Base-by-base conservation (phyloP, 2,888 invertebrate species). In the Caenorhabditis sinica region DNA sequence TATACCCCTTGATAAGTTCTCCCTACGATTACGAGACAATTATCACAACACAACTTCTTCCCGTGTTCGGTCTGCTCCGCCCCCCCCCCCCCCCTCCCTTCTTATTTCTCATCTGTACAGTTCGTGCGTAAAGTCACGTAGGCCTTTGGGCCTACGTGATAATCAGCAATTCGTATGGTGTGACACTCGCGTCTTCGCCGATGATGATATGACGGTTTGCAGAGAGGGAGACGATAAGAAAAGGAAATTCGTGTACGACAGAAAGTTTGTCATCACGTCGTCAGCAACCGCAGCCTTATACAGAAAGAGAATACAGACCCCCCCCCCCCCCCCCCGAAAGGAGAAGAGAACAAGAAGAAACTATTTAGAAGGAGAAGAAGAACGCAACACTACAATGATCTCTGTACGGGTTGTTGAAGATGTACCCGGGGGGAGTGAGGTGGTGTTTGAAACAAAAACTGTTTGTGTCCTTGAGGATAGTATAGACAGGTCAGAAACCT, bases 121-220 rank as follows among this genome's bases (percentile, higher is more conserved):
- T 69, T 68, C 58, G 4, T 82, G 33, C 20, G 23, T 49, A 82
- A 76, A 82, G 82, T 82, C 82, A 82, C 82, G 82, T 82, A 82
- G 71, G 28, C 80, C 45, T 2, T 9, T 13, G 20, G 30, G 75
- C 61, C 49, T 82, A 82, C 82, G 82, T 82, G 82, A 75, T 65
- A 66, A 82, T 76, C 63, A 58, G 58, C 63, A 82, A 63, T 28
- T 76, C 20, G 25, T 61, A 82, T 82, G 82, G 82, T 75, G 82
- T 75, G 76, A 82, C 69, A 63, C 49, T 61, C 13, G n/a, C n/a
- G n/a, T n/a, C n/a, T n/a, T n/a, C n/a, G 40, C 6, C 13, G 40
- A 40, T 40, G 6, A 40, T 40, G 40, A 40, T 17, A 20, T 40
- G 63, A 56, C 28, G 61, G 63, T 75, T 71, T 79, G 72, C 71